These are phyloP conservation scores for Diachasmimorpha longicaudata DNA, from an alignment of 1,140 invertebrate genomes.

Conservation along the genomic window DNA sequence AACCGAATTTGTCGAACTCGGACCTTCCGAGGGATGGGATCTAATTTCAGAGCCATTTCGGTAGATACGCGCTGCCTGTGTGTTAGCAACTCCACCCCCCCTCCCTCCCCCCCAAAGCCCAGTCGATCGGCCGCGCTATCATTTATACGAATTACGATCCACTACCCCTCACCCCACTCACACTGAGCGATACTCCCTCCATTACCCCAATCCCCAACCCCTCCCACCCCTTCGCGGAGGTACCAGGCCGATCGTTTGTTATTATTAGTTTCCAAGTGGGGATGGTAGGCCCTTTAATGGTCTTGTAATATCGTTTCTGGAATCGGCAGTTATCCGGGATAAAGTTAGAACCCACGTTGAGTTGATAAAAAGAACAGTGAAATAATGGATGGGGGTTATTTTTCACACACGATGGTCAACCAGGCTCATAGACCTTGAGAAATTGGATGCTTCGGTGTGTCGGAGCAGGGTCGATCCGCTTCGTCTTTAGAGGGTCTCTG, in stretches of 20 bases:
- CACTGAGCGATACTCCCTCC: background rate
- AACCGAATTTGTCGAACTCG: conserved; percentile 38
- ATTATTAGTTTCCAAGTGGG: conserved; percentile 33
- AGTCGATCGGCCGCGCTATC: conserved; percentile 32
- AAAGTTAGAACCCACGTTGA: background rate
- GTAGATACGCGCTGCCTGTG: conserved; percentile 21
- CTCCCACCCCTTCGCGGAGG: conserved; percentile 4
- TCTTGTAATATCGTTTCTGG: conserved; percentile 29
- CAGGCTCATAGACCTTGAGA: background rate
- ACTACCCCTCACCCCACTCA: background rate
- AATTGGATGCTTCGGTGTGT: background rate
- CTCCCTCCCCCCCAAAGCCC: background rate
- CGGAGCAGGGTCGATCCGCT: conserved; percentile 3
- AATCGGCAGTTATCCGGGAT: background rate
- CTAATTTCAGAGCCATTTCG: conserved; percentile 38
- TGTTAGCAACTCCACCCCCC: conserved; percentile 9
- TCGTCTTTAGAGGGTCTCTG: background rate
- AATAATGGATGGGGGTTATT: background rate
- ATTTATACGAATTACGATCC: conserved; percentile 39
- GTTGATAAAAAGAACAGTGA: background rate
- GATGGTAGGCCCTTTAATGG: conserved; percentile 25
- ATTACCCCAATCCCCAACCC: no score
- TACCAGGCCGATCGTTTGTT: conserved; percentile 32
- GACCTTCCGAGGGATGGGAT: conserved; percentile 29
- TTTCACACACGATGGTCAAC: background rate